These are phyloP conservation scores for Orientallactaga sibirica DNA, from an alignment of 2,797 vertebrate species.

Conservation along the genomic window DNA sequence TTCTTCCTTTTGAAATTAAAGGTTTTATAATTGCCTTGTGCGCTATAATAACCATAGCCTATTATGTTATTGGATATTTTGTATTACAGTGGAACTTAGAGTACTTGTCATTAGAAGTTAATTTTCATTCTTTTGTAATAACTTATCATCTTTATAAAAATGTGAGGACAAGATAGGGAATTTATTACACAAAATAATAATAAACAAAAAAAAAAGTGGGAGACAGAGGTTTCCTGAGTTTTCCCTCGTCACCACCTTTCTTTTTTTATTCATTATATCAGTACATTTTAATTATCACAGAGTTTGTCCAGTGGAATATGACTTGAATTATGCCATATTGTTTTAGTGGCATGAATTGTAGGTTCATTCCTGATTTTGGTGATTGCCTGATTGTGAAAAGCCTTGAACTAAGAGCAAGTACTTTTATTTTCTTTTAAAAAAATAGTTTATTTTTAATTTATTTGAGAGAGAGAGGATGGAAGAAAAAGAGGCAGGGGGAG, in stretches of 20 bases:
- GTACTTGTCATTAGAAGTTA: constrained; percentile 32
- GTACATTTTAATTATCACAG: constrained; percentile 62
- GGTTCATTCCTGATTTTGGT: constrained; percentile 36
- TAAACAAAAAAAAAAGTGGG: constrained; percentile 40
- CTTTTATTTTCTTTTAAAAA: constrained; percentile 46
- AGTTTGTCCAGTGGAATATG: constrained; percentile 42
- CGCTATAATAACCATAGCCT: neutral
- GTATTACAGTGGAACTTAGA: constrained; percentile 10
- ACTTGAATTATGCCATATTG: constrained; percentile 51
- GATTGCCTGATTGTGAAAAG: constrained; percentile 13
- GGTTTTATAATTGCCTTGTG: constrained; percentile 44
- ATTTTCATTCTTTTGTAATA: constrained; percentile 56
- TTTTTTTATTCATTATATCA: constrained; percentile 58
- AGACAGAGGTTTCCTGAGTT: constrained; percentile 10
- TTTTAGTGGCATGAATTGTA: constrained; percentile 44
- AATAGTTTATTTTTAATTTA: no score
- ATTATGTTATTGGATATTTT: constrained; percentile 53
- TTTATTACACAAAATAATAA: constrained; percentile 55
- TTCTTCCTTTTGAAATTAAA: constrained; percentile 61
- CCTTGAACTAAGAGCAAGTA: constrained; percentile 35
- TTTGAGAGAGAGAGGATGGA: no score
- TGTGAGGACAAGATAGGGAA: neutral
- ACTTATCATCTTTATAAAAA: constrained; percentile 55
- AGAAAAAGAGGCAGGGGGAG: no score
- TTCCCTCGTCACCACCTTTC: constrained; percentile 24